These are phyloP conservation scores for Morus bassanus DNA, from an alignment of 2,797 vertebrate genomes.

Conservation along the genomic window DNA sequence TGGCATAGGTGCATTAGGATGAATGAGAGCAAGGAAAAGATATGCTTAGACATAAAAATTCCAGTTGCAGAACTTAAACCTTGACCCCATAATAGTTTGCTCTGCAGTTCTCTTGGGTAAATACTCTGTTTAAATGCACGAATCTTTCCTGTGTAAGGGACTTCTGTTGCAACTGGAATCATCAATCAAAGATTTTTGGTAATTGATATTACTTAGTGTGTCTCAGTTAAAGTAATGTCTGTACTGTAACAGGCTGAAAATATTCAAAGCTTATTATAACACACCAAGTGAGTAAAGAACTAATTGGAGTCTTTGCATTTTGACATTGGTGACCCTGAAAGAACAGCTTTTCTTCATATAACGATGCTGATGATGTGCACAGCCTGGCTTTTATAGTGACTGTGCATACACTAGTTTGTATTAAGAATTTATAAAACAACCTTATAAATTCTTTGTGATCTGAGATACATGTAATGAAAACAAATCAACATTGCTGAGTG, in stretches of 20 bases:
- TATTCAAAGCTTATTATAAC: neutral
- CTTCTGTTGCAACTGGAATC: slow-evolving; percentile 21
- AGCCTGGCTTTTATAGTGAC: neutral
- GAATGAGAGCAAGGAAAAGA: neutral
- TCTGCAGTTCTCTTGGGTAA: slow-evolving; percentile 23
- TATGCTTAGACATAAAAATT: slow-evolving; percentile 37
- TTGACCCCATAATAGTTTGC: neutral
- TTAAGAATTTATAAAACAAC: slow-evolving; percentile 21
- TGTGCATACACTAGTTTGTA: neutral
- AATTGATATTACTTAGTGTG: slow-evolving; percentile 21
- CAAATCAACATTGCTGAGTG: neutral
- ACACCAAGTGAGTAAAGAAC: neutral
- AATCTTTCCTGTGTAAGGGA: neutral
- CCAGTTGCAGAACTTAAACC: neutral
- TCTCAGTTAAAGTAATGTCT: slow-evolving; percentile 11
- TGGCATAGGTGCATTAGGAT: slow-evolving; percentile 14
- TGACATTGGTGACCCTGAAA: slow-evolving; percentile 6
- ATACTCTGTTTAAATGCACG: slow-evolving; percentile 25
- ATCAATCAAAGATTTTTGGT: slow-evolving; percentile 36
- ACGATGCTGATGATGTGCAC: slow-evolving; percentile 21
- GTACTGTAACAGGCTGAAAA: slow-evolving; percentile 7
- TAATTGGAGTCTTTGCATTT: slow-evolving; percentile 35
- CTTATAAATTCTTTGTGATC: neutral
- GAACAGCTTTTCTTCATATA: slow-evolving; percentile 14
- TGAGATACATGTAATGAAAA: neutral